phyloP scores from a whole-genome alignment of 2,888 invertebrate genomes.

The Fabriciana adippe region DNA sequence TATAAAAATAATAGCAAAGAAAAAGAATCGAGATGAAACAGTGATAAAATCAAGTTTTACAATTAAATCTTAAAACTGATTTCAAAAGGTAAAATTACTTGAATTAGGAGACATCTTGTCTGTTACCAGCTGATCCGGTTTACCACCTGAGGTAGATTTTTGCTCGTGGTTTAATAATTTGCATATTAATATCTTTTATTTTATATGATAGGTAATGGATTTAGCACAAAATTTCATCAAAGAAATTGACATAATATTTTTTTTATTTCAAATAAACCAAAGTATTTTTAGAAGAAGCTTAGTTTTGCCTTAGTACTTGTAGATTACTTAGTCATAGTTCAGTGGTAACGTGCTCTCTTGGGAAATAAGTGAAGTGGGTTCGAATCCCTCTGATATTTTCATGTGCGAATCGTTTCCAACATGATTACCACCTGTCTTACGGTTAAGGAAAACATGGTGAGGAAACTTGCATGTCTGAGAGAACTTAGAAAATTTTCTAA shows the following conservation, averaged over 20 bases:
- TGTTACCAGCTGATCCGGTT: conserved; percentile 76
- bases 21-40: conserved; percentile 19
- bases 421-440: too few relatives aligned
- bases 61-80: conserved; percentile 45
- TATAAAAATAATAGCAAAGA: not conserved
- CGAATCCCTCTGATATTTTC: too few relatives aligned
- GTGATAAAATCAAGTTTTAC: conserved; percentile 29
- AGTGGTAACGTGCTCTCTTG: too few relatives aligned
- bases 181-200: conserved; percentile 59
- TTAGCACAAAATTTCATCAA: conserved; percentile 37
- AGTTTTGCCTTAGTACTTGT: too few relatives aligned
- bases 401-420: too few relatives aligned
- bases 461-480: too few relatives aligned
- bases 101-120: conserved; percentile 70
- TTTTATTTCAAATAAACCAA: conserved; percentile 32
- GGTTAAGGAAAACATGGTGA: too few relatives aligned
- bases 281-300: conserved; percentile 41
- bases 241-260: conserved; percentile 12
- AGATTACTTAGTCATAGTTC: too few relatives aligned
- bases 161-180: conserved; percentile 59
- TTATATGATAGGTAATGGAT: conserved; percentile 44
- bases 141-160: conserved; percentile 74
- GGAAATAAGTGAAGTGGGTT: too few relatives aligned
- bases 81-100: conserved; percentile 51
- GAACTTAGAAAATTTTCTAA: too few relatives aligned